Conservation (phyloP, 2,113 vertebrate species). For the Oxygymnocypris stewartii region DNA sequence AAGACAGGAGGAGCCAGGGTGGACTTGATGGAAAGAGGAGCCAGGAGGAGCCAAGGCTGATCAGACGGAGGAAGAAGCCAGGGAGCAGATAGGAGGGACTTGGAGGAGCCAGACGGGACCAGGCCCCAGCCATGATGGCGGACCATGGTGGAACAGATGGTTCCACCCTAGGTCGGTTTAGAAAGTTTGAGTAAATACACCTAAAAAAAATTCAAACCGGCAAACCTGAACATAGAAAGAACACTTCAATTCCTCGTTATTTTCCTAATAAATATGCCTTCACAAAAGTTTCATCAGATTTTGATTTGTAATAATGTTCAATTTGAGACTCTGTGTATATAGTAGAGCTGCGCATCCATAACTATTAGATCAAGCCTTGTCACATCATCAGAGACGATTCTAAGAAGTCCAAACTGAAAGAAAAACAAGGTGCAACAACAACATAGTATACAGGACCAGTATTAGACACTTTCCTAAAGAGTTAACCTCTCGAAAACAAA, state of each 20-base stretch:
- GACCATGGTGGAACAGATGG: too few relatives aligned
- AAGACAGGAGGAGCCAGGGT: too few relatives aligned
- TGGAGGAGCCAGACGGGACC: too few relatives aligned
- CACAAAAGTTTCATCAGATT: neutral
- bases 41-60: too few relatives aligned
- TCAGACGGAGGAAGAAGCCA: too few relatives aligned
- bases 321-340: neutral
- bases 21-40: too few relatives aligned
- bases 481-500: neutral
- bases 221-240: neutral
- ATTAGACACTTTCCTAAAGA: constrained; percentile 4
- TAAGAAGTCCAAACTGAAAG: neutral
- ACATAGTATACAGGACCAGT: neutral
- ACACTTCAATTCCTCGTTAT: neutral
- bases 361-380: neutral
- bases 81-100: too few relatives aligned
- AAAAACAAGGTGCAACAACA: neutral
- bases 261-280: neutral
- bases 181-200: constrained; percentile 30
- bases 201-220: neutral
- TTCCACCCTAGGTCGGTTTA: constrained; percentile 20
- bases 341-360: neutral
- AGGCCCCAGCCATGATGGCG: too few relatives aligned
- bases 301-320: neutral
- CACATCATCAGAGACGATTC: neutral